Evolutionary conservation across 2,113 vertebrate species (phyloP).

Genomic region (Rhineura floridana): DNA sequence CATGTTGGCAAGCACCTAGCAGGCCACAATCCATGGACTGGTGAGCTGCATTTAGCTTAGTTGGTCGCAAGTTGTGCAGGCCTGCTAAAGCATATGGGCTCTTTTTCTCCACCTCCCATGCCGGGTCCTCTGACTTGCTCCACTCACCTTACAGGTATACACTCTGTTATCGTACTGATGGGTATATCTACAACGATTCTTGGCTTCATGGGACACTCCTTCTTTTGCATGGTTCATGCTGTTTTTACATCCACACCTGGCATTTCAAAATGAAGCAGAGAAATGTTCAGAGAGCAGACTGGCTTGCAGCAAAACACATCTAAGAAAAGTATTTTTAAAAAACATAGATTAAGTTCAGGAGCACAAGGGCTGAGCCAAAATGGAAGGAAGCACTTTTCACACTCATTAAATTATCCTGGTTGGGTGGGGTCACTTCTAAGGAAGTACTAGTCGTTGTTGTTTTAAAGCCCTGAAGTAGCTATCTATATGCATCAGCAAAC

Average conservation of each 20-base stretch:
- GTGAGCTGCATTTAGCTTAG: not conserved
- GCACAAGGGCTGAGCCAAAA: not conserved
- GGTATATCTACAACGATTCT: conserved; percentile 93
- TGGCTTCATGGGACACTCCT: conserved; percentile 88
- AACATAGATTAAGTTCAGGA: not conserved
- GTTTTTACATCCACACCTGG: conserved; percentile 92
- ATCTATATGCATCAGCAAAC: not conserved
- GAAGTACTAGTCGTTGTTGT: not conserved
- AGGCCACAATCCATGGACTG: not conserved
- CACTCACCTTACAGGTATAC: conserved; percentile 93
- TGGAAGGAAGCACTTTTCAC: not conserved
- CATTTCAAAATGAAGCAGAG: conserved; percentile 47
- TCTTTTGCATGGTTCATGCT: conserved; percentile 98
- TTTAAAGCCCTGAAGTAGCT: not conserved
- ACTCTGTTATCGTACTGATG: conserved; percentile 96
- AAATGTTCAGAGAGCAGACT: not conserved
- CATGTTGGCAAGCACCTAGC: not conserved
- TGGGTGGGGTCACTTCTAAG: not conserved
- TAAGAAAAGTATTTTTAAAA: not conserved
- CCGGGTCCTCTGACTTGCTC: not conserved
- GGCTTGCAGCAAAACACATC: not conserved
- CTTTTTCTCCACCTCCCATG: not conserved
- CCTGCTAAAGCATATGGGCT: not conserved
- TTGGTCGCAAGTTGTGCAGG: not conserved
- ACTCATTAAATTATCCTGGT: not conserved